These are phyloP conservation scores for Mesorhabditis sp. DNA, from an alignment of 2,888 invertebrate genomes.

Conservation along the genomic window DNA sequence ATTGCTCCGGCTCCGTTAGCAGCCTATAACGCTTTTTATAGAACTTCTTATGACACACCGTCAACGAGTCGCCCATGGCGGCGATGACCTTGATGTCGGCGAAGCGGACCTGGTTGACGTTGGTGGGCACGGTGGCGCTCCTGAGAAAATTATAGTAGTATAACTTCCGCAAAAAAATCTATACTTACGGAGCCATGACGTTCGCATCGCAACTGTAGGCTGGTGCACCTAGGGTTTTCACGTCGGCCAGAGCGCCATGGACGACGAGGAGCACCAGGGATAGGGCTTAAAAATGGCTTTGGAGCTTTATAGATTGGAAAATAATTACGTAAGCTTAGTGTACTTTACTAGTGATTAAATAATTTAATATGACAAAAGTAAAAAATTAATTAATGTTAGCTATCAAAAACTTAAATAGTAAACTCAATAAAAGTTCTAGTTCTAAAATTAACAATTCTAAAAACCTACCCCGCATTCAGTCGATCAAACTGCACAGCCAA, in stretches of 20 bases:
- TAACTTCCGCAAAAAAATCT: conserved; percentile 15
- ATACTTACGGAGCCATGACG: conserved; percentile 26
- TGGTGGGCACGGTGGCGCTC: conserved; percentile 59
- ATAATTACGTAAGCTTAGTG: no score
- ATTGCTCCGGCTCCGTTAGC: conserved; percentile 46
- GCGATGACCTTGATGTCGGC: conserved; percentile 41
- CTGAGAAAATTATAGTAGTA: conserved; percentile 15
- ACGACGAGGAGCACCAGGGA: not conserved
- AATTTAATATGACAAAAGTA: no score
- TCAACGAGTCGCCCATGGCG: conserved; percentile 43
- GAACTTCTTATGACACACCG: conserved; percentile 15
- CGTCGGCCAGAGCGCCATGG: not conserved
- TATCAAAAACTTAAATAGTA: no score
- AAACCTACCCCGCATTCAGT: no score
- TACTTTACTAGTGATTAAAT: no score
- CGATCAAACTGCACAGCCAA: no score
- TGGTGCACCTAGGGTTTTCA: conserved; percentile 33
- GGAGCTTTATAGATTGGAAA: no score
- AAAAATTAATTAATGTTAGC: no score
- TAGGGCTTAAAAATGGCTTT: not conserved
- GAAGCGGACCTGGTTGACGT: conserved; percentile 34
- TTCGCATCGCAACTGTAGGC: conserved; percentile 31
- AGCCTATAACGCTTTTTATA: conserved; percentile 20
- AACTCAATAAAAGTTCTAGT: no score
- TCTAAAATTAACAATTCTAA: no score